Evolutionary conservation across 2,888 invertebrate species (phyloP).

Genomic region (Morpho achilles): DNA sequence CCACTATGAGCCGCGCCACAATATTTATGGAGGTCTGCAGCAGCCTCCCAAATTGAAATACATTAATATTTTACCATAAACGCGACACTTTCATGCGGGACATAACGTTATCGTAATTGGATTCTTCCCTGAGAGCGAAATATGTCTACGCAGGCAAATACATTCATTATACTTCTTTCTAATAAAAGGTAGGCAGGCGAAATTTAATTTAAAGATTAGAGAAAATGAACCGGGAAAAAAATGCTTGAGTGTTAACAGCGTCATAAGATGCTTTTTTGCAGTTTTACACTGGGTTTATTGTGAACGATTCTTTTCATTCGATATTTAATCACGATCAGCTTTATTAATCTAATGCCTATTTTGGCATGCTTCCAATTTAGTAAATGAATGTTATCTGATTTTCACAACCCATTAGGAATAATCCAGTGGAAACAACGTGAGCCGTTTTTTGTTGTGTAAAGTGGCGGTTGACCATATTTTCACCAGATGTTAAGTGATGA

Average conservation of each 20-base stretch:
- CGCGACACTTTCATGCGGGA: slow-evolving; percentile 76
- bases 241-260: background rate
- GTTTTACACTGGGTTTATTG: too few species aligned
- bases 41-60: slow-evolving; percentile 77
- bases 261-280: too few species aligned
- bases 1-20: slow-evolving; percentile 58
- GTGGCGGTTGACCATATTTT: too few species aligned
- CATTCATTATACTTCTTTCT: slow-evolving; percentile 29
- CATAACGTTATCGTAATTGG: slow-evolving; percentile 78
- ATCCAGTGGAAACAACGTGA: too few species aligned
- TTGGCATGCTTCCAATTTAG: too few species aligned
- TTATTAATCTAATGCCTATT: too few species aligned
- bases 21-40: slow-evolving; percentile 77
- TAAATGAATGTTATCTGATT: too few species aligned
- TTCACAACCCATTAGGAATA: too few species aligned
- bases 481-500: too few species aligned
- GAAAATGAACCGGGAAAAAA: slow-evolving; percentile 10
- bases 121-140: slow-evolving; percentile 67
- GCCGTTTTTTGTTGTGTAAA: too few species aligned
- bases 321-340: too few species aligned
- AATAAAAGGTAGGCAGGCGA: slow-evolving; percentile 25
- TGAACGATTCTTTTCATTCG: too few species aligned
- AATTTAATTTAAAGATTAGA: slow-evolving; percentile 25
- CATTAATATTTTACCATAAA: slow-evolving; percentile 79
- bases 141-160: slow-evolving; percentile 35